Base-by-base conservation (phyloP, 2,888 invertebrate genomes). In the Drosophila neoperkinsi region DNA sequence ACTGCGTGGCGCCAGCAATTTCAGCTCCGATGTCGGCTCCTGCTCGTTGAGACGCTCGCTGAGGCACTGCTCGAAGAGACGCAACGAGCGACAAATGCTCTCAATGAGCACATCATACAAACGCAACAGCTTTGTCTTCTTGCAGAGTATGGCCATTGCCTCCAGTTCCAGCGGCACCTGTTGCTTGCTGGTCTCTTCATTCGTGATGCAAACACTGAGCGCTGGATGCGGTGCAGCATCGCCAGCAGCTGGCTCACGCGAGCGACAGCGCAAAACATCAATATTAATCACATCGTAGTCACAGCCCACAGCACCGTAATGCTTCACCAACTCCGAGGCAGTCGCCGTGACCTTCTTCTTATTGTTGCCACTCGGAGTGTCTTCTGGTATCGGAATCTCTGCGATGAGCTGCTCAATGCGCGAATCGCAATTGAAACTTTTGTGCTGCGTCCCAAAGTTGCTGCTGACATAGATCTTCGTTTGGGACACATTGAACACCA, bases 71-170 rank as follows among this genome's bases (percentile, higher is more conserved):
- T 96, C 96, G 76, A 96, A 94, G 59, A 96, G 93, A 76, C 95
- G 94, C 55, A 97, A 94, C 65, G 96, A 95, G 46, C 96, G 94
- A 84, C 96, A 96, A 34, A 96, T 95, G 70, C 96, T 96, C 91
- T 97, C 96, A 7, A 97, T 95, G 7, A 97, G 93, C 77, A 96
- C 95, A 74, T 95, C 95, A 91, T 97, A 97, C 1, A 97, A 91
- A 51, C 96, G 95, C 67, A 94, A 93, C 1, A 96, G 92, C 85
- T 95, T 95, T 0, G 95, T 95, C 77, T 95, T 95, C 64, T 95
- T 94, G 85, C 95, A 95, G 11, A 97, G 95, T 91, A 97, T 94
- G 1, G 96, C 96, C 87, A 97, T 93, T 0, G 96, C 95, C 92
- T 97, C 97, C 70, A 97, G 94, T 88, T 95, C 94, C 51, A 96